Percentiles rank a stretch among this genome's conserved stretches.
Conservation (phyloP, 2,113 vertebrate genomes). For the Nothobranchius kuhntae region DNA sequence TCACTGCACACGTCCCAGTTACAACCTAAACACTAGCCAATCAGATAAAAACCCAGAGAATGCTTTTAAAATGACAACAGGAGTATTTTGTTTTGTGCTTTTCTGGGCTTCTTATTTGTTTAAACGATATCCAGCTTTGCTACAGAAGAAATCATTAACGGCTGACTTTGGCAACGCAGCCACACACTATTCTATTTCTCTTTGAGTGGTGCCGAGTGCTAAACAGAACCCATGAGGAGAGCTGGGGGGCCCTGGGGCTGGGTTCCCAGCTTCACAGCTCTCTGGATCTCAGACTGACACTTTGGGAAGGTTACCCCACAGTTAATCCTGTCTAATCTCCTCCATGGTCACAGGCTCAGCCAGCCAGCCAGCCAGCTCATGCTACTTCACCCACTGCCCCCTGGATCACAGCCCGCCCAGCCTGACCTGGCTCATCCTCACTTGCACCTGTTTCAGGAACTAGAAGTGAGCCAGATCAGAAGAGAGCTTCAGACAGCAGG, state of each 20-base stretch:
- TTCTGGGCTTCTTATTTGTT: background rate
- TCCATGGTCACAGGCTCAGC: slow-evolving; percentile 77
- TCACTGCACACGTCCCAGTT: slow-evolving; percentile 12
- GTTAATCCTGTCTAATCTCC: slow-evolving; percentile 79
- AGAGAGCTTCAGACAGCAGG: no score
- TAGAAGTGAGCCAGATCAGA: no score
- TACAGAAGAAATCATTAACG: background rate
- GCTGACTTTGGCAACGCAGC: slow-evolving; percentile 22
- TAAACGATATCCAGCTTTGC: background rate
- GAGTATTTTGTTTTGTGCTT: background rate
- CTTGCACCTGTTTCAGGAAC: background rate
- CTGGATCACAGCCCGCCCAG: slow-evolving; percentile 21
- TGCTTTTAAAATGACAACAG: background rate
- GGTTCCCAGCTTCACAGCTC: slow-evolving; percentile 80
- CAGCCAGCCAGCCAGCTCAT: slow-evolving; percentile 52
- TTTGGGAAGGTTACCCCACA: slow-evolving; percentile 83
- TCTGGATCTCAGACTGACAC: slow-evolving; percentile 84
- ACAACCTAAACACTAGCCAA: no score
- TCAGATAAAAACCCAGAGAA: slow-evolving; percentile 5
- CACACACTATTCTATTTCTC: slow-evolving; percentile 27
- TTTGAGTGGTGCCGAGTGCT: slow-evolving; percentile 46
- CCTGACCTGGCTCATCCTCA: slow-evolving; percentile 14
- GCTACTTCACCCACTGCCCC: slow-evolving; percentile 53
- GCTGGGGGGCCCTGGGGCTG: slow-evolving; percentile 75
- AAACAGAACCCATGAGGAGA: slow-evolving; percentile 70